Evolutionary conservation across 2,888 invertebrate species (phyloP), one percentile per base, ranked within the genome.

Genomic region (Pterostichus madidus): DNA sequence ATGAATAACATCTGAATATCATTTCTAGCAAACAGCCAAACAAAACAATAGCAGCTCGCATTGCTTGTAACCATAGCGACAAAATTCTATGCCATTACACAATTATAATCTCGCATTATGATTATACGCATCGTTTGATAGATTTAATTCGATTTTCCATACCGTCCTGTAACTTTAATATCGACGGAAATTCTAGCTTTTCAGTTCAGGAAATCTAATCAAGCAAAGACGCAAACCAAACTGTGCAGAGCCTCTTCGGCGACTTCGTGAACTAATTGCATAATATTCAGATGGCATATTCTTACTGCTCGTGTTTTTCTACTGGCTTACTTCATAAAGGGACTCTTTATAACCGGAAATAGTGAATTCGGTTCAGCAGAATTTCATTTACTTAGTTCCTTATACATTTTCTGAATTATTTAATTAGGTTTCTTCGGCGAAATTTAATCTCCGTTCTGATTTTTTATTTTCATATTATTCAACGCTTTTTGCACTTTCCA

Each of bases 151-250:
- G 44, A 46, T 71, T 44, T 44, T 44, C 44, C 13, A 10, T 59
- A 11, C 59, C 24, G 59, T 59, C 7, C 15, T 59, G 17, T 59
- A 71, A 71, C 46, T 46, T n/a, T 71, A 71, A 71, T 71, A 71
- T 71, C 44, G 71, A 35, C 44, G 71, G 71, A 71, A 71, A 71
- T 44, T 71, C 39, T 11, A 46, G 44, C 35, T 17, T 71, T 71
- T 71, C 64, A 39, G 64, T 64, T 64, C 46, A 46, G 44, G 31
- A 71, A 46, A 71, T 71, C 46, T 71, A 71, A 71, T 71, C 71
- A 71, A 71, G 44, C 44, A 24, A 59, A 59, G 59, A 59, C 15
- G 59, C 59, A 59, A 59, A 24, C 59, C 59, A 59, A 11, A 24
- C 59, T 59, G 59, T 59, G 59, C 39, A 59, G 59, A 59, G 24